Evolutionary conservation across 1,140 invertebrate genomes (phyloP), one percentile per base, ranked within the genome.

Genomic region (Bathynomus jamesi): DNA sequence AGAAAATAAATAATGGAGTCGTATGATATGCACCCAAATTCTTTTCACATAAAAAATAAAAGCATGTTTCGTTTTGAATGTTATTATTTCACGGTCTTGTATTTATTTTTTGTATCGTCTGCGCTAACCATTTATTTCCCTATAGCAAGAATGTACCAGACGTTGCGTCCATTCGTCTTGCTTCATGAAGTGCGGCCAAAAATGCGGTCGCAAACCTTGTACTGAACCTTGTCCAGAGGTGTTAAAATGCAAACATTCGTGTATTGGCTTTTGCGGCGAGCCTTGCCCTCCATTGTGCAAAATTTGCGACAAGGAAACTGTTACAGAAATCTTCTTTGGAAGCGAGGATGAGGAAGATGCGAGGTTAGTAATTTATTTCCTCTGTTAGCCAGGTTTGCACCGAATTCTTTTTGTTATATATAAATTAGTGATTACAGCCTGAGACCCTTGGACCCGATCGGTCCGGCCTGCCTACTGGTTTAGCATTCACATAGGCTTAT

Each of bases 191-290:
- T 71, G 89, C 80, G 82, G 83, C 31, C 79, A 85, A 69, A 75
- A 79, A 71, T 89, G 87, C 81, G 78, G 80, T 69, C 79, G 83
- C 3, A 65, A 79, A 17, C 83, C 85, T 17, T 89, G 88, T 80
- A 76, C 81, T 29, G 78, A 83, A 76, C 83, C 84, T 1, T 89
- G 87, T 70, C 4, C 65, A 2, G 80, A 80, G 68, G 70, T 24
- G 28, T 80, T 87, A 28, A 68, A 76, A 13, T 89, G 88, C 82
- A 81, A 82, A 0, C 88, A 89, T 81, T 66, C 73, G 3, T 89
- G 88, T 80, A 83, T 86, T 78, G 89, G 89, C 30, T 84, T 88
- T 67, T 91, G 89, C 81, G 88, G 88, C 13, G 89, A 91, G 85
- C 79, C 85, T 83, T 80, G 83, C 80, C 86, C 81, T 78, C 70